Conservation (phyloP, 2,888 invertebrate species). For the Escarpia spicata region DNA sequence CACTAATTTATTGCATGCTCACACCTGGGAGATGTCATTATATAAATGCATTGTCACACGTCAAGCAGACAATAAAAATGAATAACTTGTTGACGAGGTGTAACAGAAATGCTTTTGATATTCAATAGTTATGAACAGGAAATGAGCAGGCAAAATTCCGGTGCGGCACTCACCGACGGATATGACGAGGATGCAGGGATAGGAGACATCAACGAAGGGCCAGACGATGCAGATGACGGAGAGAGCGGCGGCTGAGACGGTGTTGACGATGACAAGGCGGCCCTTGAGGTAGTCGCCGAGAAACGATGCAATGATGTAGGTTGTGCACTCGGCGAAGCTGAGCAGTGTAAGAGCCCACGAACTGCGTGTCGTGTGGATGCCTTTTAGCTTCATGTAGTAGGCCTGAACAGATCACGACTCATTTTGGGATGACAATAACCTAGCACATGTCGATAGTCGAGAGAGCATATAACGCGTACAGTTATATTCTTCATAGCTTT, state of each 20-base stretch:
- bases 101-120: neutral
- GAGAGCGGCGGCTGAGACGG: conserved; percentile 43
- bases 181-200: conserved; percentile 43
- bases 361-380: conserved; percentile 39
- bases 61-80: neutral
- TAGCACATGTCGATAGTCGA: neutral
- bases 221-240: conserved; percentile 48
- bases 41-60: neutral
- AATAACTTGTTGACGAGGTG: neutral
- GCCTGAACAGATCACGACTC: conserved; percentile 40
- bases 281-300: conserved; percentile 50
- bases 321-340: conserved; percentile 48
- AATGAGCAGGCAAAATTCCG: neutral
- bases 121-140: neutral
- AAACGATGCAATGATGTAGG: conserved; percentile 48
- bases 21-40: neutral
- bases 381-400: conserved; percentile 49
- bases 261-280: conserved; percentile 45
- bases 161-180: conserved; percentile 42
- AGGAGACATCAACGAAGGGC: conserved; percentile 48
- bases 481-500: neutral
- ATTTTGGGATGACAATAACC: neutral
- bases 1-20: neutral
- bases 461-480: neutral
- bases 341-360: conserved; percentile 48